Evolutionary conservation across 1,140 invertebrate species (phyloP), one percentile per base, ranked within the genome.

Genomic region (Drosophila asahinai): DNA sequence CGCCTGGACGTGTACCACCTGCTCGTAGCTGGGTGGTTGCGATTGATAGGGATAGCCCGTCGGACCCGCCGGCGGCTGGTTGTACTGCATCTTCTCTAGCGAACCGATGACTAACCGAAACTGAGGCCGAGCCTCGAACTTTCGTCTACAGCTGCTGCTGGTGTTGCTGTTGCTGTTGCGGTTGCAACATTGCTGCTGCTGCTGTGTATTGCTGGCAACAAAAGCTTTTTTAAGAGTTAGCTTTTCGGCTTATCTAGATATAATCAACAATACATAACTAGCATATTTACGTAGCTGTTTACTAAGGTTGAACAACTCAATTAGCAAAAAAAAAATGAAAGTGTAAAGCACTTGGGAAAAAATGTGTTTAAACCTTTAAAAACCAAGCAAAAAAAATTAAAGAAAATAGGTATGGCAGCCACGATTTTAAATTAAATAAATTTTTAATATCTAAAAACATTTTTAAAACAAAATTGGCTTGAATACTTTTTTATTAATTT

Each of bases 11-110:
- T 89, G 71, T 5, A 75, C 87, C 33, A 89, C 91, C 71, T 91
- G 91, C 36, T 90, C 91, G 54, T 92, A 92, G 38, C 82, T 86
- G 1, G 91, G 91, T 22, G 91, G 91, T 27, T 55, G 73, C 3
- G 51, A 40, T n/a, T 68, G 75, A 19, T 77, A 65, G 7, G 64
- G 64, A 71, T 77, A 68, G 11, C 64, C 57, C 15, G 45, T 42
- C 6, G 66, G n/a, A 19, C 55, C 72, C 42, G 58, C 14, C 19
- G 51, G 40, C 8, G 59, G 59, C 12, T 78, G 74, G 33, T 78
- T 78, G 75, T 78, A 70, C 75, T 78, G 75, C 75, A 78, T 78
- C 65, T 76, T 55, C 25, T 54, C n/a, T 33, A 15, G 25, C 42
- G 19, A 47, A 40, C 51, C 38, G 40, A 55, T 55, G 49, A 55